Percentiles rank a stretch among this genome's conserved stretches.
Evolutionary conservation across 2,888 invertebrate genomes (phyloP).

Genomic region (Andrena bicolor): DNA sequence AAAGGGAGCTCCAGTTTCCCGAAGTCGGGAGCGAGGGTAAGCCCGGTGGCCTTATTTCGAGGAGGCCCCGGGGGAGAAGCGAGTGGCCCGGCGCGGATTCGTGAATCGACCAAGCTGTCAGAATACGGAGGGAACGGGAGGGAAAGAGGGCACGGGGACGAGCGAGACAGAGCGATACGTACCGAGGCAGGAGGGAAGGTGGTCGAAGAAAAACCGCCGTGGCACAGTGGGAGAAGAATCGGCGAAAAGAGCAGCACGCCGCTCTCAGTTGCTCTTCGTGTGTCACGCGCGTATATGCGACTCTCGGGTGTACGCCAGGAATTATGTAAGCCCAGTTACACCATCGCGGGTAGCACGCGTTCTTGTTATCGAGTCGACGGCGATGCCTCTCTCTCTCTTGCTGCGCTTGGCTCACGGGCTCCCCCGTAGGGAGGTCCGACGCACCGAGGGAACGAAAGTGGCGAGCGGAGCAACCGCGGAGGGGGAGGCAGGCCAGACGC

Average conservation of each 20-base stretch:
- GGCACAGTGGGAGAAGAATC: constrained; percentile 20
- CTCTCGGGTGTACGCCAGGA: constrained; percentile 62
- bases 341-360: constrained; percentile 49
- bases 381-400: not conserved
- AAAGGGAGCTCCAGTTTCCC: not conserved
- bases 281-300: constrained; percentile 64
- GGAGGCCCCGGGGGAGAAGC: constrained; percentile 76
- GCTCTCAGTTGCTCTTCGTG: constrained; percentile 29
- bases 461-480: constrained; percentile 24
- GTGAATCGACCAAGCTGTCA: constrained; percentile 82
- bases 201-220: constrained; percentile 30
- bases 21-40: constrained; percentile 7
- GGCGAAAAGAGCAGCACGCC: constrained; percentile 53
- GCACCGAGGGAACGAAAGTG: constrained; percentile 23
- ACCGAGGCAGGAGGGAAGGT: constrained; percentile 40
- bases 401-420: not conserved
- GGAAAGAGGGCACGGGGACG: constrained; percentile 40
- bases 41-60: constrained; percentile 68
- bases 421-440: constrained; percentile 1
- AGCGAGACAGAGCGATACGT: constrained; percentile 35
- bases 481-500: constrained; percentile 30
- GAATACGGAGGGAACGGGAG: constrained; percentile 57
- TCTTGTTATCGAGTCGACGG: constrained; percentile 26
- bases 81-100: constrained; percentile 74
- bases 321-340: constrained; percentile 77